Percentiles rank a stretch among this genome's conserved stretches.
Evolutionary conservation across 2,888 invertebrate species (phyloP).

Genomic region (Macrophya annulata): DNA sequence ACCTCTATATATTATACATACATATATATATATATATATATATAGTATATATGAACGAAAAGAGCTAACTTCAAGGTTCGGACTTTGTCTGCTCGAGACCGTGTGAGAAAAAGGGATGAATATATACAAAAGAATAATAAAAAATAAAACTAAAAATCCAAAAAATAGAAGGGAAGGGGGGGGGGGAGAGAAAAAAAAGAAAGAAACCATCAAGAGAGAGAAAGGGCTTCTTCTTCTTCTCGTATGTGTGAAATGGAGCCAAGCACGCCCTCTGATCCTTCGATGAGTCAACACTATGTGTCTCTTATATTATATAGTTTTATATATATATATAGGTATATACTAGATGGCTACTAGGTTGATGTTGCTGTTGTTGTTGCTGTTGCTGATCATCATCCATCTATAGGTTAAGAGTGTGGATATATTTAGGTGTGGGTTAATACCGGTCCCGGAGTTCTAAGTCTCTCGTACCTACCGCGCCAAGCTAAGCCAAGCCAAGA

Average conservation of each 20-base stretch:
- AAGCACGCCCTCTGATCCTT: constrained; percentile 60
- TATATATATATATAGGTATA: too few relatives aligned
- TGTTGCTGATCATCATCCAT: too few relatives aligned
- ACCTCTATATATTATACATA: neutral
- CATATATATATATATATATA: neutral
- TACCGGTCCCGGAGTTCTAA: neutral
- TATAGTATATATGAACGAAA: neutral
- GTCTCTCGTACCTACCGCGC: too few relatives aligned
- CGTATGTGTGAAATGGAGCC: constrained; percentile 61
- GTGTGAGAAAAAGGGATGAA: constrained; percentile 46
- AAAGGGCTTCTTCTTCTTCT: neutral
- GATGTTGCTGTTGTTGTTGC: too few relatives aligned
- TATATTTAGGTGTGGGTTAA: neutral
- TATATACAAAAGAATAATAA: constrained; percentile 59
- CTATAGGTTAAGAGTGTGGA: neutral
- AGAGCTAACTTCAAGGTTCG: neutral
- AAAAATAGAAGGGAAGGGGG: neutral
- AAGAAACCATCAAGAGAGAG: constrained; percentile 11
- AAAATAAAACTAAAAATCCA: constrained; percentile 21
- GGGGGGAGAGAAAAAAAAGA: constrained; percentile 2
- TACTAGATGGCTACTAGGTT: too few relatives aligned
- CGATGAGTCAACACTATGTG: constrained; percentile 48
- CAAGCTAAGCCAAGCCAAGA: too few relatives aligned
- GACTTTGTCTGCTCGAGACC: neutral
- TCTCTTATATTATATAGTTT: neutral